Base-by-base conservation (phyloP, 2,113 vertebrate genomes). In the Arothron firmamentum region DNA sequence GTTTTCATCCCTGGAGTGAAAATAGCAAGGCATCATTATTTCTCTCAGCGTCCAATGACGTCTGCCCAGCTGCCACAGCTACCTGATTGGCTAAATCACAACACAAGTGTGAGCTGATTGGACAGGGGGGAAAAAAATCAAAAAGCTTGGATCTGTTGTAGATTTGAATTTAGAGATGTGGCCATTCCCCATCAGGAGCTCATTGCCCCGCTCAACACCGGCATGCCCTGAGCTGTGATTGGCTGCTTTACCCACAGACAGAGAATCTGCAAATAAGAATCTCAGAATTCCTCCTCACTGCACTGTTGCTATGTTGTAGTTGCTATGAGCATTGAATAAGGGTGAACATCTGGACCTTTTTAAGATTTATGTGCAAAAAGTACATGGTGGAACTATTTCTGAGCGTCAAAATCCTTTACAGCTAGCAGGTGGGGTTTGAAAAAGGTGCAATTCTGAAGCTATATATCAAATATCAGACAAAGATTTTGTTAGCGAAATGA, bases 231-330 rank as follows among this genome's bases (percentile, higher is more conserved):
- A 80, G 69, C 84, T 77, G 56, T 85, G 84, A 90, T 91, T 91
- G 90, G 89, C 77, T 77, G 76, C 62, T 49, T 70, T 70, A 77
- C 77, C 70, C 74, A 68, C 57, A 59, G 82, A 80, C 80, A 83
- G 67, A 66, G 76, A 78, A 78, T 84, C 85, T 85, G 73, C 82
- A 84, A 87, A 89, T 87, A 89, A 87, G 78, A 86, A 82, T 80
- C 72, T 49, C 53, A 73, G 75, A 71, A 80, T 84, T 84, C 81
- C 62, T 74, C 46, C 68, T 81, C 62, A 75, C 78, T 85, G 70
- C 77, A 45, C 87, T 90, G 87, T 91, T 91, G 87, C 88, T 83
- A 87, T 88, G 85, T 84, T 83, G 77, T 82, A 86, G 81, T 87
- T 85, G 85, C 83, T 83, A 76, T 67, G 84, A 84, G 79, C 49